phyloP scores from a whole-genome alignment of 2,888 invertebrate genomes.

The Hyles lineata region DNA sequence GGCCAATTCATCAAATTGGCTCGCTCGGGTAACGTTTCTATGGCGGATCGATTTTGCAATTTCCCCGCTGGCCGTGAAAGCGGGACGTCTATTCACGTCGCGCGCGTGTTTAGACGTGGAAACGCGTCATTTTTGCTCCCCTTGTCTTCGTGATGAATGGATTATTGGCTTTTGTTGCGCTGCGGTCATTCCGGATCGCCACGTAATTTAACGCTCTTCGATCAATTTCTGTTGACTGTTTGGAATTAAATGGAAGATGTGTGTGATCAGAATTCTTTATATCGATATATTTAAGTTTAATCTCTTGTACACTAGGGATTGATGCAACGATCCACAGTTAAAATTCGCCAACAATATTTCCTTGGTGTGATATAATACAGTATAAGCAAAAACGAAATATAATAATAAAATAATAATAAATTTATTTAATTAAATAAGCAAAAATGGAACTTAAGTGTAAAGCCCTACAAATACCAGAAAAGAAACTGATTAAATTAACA shows the following conservation, averaged over 20 bases:
- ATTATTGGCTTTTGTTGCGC: neutral
- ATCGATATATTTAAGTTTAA: no score
- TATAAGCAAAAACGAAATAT: no score
- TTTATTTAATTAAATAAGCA: no score
- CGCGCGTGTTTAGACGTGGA: neutral
- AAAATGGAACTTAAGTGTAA: no score
- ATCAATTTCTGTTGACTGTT: no score
- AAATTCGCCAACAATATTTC: no score
- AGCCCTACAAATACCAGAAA: neutral
- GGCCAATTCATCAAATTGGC: constrained; percentile 2
- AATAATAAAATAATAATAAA: no score
- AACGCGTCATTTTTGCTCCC: constrained; percentile 5
- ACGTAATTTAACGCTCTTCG: neutral
- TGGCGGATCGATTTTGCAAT: constrained; percentile 30
- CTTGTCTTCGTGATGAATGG: constrained; percentile 16
- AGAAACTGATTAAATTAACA: neutral
- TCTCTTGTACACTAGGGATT: no score
- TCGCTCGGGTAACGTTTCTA: neutral
- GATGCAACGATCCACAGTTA: no score
- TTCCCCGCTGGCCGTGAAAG: constrained; percentile 14
- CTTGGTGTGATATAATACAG: no score
- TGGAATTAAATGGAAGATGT: no score
- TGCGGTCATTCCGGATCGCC: neutral
- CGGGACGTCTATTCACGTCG: neutral
- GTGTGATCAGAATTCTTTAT: no score